phyloP scores from a whole-genome alignment of 2,888 invertebrate genomes.

The Protophormia terraenovae region DNA sequence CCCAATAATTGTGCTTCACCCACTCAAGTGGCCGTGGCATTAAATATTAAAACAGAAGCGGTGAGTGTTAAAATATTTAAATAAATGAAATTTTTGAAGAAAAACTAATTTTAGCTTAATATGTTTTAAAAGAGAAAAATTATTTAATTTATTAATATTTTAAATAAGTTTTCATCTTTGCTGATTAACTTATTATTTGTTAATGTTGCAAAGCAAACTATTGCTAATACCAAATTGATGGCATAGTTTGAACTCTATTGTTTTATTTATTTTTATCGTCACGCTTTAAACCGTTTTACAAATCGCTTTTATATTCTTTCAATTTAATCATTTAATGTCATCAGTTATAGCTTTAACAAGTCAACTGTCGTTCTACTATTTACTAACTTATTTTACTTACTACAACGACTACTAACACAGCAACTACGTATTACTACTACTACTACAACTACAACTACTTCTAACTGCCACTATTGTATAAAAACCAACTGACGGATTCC shows the following conservation, averaged over 20 bases:
- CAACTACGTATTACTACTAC: too few species aligned
- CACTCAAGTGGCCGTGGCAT: constrained; percentile 69
- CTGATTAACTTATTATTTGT: background rate
- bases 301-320: constrained; percentile 48
- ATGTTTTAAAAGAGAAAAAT: too few species aligned
- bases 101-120: too few species aligned
- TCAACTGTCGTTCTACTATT: constrained; percentile 62
- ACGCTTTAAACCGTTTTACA: constrained; percentile 50
- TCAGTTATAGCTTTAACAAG: constrained; percentile 61
- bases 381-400: constrained; percentile 56
- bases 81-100: too few species aligned
- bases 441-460: background rate
- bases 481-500: constrained; percentile 56
- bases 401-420: constrained; percentile 1
- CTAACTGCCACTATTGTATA: constrained; percentile 1
- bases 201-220: background rate
- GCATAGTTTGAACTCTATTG: constrained; percentile 44
- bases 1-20: constrained; percentile 54
- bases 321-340: constrained; percentile 64
- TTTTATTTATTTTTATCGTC: constrained; percentile 42
- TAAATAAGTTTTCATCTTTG: background rate
- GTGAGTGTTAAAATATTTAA: constrained; percentile 71
- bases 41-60: constrained; percentile 79
- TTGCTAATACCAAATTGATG: constrained; percentile 42
- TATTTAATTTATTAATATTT: too few species aligned